Percentiles rank a stretch among this genome's conserved stretches.
Evolutionary conservation across 2,113 vertebrate genomes (phyloP).

Genomic region (Micronisus gabar): DNA sequence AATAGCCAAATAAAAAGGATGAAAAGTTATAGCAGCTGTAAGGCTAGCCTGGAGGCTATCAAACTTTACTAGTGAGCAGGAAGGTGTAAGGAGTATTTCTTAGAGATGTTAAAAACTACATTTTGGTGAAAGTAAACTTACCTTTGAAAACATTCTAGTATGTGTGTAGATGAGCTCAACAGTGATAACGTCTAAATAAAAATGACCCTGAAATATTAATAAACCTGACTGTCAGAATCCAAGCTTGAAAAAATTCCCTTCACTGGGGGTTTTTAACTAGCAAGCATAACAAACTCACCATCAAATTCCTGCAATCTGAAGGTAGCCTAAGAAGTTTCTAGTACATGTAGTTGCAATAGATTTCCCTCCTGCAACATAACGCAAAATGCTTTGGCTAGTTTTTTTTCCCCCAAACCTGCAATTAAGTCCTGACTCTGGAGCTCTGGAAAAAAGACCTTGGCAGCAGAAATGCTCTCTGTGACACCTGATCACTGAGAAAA

Average conservation of each 20-base stretch:
- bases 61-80: neutral
- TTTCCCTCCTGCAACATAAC: neutral
- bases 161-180: neutral
- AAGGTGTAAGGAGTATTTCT: neutral
- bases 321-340: neutral
- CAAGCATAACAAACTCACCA: neutral
- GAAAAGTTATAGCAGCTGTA: neutral
- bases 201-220: neutral
- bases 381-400: neutral
- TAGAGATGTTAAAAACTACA: neutral
- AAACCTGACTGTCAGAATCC: neutral
- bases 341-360: neutral
- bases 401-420: neutral
- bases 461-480: neutral
- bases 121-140: neutral
- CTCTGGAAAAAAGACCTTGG: neutral
- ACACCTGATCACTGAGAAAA: neutral
- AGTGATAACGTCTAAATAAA: neutral
- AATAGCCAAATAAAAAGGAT: neutral
- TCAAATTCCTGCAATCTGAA: neutral
- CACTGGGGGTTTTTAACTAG: neutral
- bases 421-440: neutral
- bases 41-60: neutral
- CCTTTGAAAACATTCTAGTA: neutral
- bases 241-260: neutral